phyloP scores from a whole-genome alignment of 1,140 invertebrate species.

The Drosophila albomicans region DNA sequence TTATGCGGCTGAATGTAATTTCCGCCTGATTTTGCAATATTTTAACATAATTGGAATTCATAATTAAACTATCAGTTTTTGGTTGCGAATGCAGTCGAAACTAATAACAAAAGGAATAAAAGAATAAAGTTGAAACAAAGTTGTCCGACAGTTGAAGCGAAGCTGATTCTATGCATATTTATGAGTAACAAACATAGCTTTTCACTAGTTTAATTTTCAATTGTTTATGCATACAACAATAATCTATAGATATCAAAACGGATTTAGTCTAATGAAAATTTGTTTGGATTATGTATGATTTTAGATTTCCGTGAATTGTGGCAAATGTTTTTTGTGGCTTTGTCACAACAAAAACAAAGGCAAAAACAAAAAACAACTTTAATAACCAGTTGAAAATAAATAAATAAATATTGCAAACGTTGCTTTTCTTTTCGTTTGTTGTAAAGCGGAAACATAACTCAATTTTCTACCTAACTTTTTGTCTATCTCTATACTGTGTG shows the following conservation, averaged over 20 bases:
- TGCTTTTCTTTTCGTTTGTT: conserved; percentile 5
- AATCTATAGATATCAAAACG: background rate
- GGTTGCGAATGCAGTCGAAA: background rate
- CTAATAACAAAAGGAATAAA: background rate
- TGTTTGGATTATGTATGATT: conserved; percentile 1
- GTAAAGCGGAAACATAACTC: conserved; percentile 21
- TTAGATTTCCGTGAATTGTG: background rate
- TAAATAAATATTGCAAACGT: conserved; percentile 2
- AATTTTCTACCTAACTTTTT: conserved; percentile 11
- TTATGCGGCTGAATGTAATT: background rate
- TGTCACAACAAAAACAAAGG: background rate
- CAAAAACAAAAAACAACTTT: background rate
- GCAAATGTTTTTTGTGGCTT: conserved; percentile 1
- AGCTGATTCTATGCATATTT: background rate
- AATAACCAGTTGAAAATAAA: background rate
- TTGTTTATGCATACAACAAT: background rate
- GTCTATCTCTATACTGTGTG: background rate
- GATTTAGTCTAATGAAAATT: conserved; percentile 10
- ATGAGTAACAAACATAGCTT: background rate
- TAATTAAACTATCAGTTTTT: background rate
- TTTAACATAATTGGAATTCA: background rate
- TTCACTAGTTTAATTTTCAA: background rate
- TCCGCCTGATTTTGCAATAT: background rate
- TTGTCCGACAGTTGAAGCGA: background rate
- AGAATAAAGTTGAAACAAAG: background rate